A percentile compares a stretch with the other conserved stretches of the same genome.
Evolutionary conservation across 2,888 invertebrate species (phyloP).

Genomic region (Drosophila demipolita): DNA sequence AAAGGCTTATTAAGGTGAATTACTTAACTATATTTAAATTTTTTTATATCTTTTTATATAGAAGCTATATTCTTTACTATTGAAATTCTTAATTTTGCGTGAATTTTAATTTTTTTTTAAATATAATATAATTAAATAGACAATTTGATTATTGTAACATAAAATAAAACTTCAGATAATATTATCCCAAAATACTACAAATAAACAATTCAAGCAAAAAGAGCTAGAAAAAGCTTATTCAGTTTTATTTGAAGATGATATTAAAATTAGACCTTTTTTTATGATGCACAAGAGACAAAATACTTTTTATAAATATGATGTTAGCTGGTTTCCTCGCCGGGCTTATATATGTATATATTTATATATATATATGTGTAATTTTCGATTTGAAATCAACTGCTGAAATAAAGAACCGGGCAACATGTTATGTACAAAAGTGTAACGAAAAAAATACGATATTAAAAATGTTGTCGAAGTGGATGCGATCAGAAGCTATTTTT

Average conservation of each 20-base stretch:
- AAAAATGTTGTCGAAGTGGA: neutral
- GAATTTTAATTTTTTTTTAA: neutral
- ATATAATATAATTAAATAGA: too few species aligned
- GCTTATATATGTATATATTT: too few species aligned
- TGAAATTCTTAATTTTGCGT: neutral
- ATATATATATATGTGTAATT: neutral
- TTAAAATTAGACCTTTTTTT: neutral
- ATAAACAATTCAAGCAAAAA: neutral
- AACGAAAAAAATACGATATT: conserved; percentile 2
- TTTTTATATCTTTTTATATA: neutral
- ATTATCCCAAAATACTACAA: neutral
- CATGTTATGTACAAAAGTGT: neutral
- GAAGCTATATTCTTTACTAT: neutral
- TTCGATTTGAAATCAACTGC: neutral
- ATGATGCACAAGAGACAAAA: neutral
- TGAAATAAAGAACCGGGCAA: neutral
- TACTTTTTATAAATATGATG: neutral
- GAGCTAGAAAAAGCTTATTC: neutral
- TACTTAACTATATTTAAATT: neutral
- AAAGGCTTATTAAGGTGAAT: neutral
- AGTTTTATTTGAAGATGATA: neutral
- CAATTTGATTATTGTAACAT: too few species aligned
- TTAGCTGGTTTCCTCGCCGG: neutral
- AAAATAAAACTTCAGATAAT: too few species aligned
- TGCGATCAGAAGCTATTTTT: conserved; percentile 5